Evolutionary conservation across 2,797 vertebrate genomes (phyloP), one percentile per base, ranked within the genome.

Genomic region (Megalops cyprinoides): DNA sequence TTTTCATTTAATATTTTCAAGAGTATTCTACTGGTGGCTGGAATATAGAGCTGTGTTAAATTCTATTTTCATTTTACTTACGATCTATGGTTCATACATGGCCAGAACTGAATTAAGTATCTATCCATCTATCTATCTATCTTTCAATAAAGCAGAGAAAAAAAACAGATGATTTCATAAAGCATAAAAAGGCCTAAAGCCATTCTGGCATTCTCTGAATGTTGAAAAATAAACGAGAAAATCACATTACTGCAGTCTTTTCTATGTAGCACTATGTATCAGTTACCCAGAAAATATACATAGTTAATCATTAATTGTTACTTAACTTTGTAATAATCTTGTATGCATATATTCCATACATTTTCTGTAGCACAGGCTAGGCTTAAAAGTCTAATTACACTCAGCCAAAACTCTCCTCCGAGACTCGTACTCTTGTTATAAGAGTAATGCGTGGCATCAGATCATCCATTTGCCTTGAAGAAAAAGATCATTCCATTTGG

Each of bases 1-100:
- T 85, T 86, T 88, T 88, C 76, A 86, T 87, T 90, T 80, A 74
- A 85, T 85, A 80, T 1, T 71, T 78, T 89, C 78, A 79, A 86
- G 82, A 89, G 86, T 14, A 15, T 83, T 89, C 88, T 75, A 84
- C 80, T 39, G 18, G 48, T 7, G 56, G 81, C 79, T 82, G 81
- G 87, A 84, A 85, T 82, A 76, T 74, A 79, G 65, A 42, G 67
- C 77, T 62, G 76, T 67, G 46, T 78, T 65, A 51, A 69, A 69
- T 39, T 42, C 1, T n/a, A 67, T 34, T 12, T n/a, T 53, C 51
- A 9, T 53, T 53, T 53, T 53, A 53, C 51, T 53, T 2, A 8
- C 44, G 44, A 10, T 53, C 0, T 15, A 53, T 12, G 51, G 10
- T 53, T 69, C 15, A 42, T 42, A 69, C 15, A 69, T 42, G 28